Evolutionary conservation across 1,140 invertebrate species (phyloP), one percentile per base, ranked within the genome.

Genomic region (Drosophila burlai): DNA sequence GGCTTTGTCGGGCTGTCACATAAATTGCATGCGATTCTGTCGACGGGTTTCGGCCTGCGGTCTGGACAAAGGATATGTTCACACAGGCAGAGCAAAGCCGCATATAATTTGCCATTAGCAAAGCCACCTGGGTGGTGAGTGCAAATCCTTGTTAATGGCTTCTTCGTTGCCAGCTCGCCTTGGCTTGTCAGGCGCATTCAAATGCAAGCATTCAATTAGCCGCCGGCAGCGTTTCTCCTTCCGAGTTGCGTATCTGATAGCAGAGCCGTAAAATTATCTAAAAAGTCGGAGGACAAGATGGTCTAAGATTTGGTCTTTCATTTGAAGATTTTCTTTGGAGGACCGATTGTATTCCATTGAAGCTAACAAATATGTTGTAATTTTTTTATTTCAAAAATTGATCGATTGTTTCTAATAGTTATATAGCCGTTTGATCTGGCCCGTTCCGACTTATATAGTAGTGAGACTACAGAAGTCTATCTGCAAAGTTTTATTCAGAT

Each of bases 21-120:
- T 43, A 59, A 76, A 83, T 80, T 72, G 65, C 52, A 62, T 54
- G 60, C 49, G 62, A 68, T 67, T 83, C 47, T 47, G 45, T 71
- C 60, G 50, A 57, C 72, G 60, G 67, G 45, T 45, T 73, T 50
- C 49, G 31, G 43, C 59, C 71, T 50, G 61, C 45, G 43, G 45
- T 16, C 55, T 31, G 60, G 11, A 69, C 72, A 72, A 47, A 80
- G 69, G 13, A 60, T 55, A 55, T 34, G 38, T 55, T 52, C 52
- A 38, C 40, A 72, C 62, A 18, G n/a, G 40, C 63, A 59, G 60
- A 52, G 79, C 71, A 83, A 80, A 54, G 63, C 40, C 42, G 50
- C 43, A 63, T 61, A 80, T 76, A 69, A 80, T 66, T 71, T 72
- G 9, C 26, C 58, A 67, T 52, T 40, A 46, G 62, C 34, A 49